Evolutionary conservation across 2,797 vertebrate species (phyloP).

Genomic region (Rhodeus uyekii): DNA sequence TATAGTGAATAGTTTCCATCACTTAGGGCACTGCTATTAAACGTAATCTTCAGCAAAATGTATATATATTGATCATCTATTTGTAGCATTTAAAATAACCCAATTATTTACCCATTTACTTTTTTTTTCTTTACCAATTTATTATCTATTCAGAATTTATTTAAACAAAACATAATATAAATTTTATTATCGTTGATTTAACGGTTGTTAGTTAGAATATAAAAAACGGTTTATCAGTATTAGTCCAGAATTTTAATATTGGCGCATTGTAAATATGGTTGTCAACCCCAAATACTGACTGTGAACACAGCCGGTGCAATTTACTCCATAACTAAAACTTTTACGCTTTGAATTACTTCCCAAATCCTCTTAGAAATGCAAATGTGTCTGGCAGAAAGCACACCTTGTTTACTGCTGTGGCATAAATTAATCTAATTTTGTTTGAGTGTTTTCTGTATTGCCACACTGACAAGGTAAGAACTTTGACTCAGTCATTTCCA

Average conservation of each 20-base stretch:
- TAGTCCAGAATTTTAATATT: background rate
- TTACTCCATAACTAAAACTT: background rate
- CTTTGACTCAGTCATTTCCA: background rate
- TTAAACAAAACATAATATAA: background rate
- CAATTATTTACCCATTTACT: no score
- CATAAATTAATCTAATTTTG: slow-evolving; percentile 3
- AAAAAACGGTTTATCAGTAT: background rate
- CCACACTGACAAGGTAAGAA: slow-evolving; percentile 3
- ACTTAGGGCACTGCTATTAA: no score
- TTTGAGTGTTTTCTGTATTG: slow-evolving; percentile 9
- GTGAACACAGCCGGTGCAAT: background rate
- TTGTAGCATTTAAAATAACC: background rate
- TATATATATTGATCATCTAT: background rate
- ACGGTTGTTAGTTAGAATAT: background rate
- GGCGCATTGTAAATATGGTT: background rate
- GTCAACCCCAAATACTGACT: background rate
- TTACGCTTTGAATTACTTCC: slow-evolving; percentile 1
- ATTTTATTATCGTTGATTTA: background rate
- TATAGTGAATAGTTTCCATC: no score
- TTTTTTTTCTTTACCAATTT: no score
- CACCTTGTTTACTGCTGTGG: background rate
- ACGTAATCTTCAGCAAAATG: background rate
- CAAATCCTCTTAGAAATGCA: background rate
- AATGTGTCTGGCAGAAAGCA: background rate
- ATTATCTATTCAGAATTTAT: background rate